Conservation (phyloP, 2,797 vertebrate genomes). For the Rhynchotus rufescens region DNA sequence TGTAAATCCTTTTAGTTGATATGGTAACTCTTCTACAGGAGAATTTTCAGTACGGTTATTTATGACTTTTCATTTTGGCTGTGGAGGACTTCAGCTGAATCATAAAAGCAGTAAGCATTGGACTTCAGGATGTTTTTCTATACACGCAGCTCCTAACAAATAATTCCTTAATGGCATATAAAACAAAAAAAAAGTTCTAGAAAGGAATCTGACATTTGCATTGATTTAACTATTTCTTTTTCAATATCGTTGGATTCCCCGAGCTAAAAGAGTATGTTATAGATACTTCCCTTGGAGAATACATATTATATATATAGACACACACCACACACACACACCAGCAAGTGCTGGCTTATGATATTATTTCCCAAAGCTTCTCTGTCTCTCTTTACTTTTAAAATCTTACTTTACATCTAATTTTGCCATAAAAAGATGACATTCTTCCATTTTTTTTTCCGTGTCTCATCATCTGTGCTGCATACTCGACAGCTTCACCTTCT, state of each 20-base stretch:
- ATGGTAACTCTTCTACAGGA: constrained; percentile 34
- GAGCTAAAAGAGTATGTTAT: not conserved
- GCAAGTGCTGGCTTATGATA: not conserved
- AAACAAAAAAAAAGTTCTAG: not conserved
- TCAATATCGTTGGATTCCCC: not conserved
- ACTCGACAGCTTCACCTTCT: not conserved
- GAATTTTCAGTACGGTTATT: constrained; percentile 60
- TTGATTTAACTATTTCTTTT: not conserved
- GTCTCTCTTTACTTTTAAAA: not conserved
- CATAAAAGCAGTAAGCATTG: constrained; percentile 27
- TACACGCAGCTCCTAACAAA: constrained; percentile 4
- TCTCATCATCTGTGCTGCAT: not conserved
- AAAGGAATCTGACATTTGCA: not conserved
- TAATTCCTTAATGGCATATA: constrained; percentile 22
- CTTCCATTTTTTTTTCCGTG: not conserved
- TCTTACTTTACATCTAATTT: not conserved
- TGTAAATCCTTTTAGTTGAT: not conserved
- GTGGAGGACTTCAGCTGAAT: constrained; percentile 45
- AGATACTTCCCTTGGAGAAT: not conserved
- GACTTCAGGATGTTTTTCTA: constrained; percentile 19
- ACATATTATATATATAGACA: not conserved
- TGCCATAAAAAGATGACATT: not conserved
- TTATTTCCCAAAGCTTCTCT: not conserved
- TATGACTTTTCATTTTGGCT: constrained; percentile 62
- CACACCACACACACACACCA: not conserved